Base-by-base conservation (phyloP, 2,797 vertebrate species). In the Smutsia temminckii region DNA sequence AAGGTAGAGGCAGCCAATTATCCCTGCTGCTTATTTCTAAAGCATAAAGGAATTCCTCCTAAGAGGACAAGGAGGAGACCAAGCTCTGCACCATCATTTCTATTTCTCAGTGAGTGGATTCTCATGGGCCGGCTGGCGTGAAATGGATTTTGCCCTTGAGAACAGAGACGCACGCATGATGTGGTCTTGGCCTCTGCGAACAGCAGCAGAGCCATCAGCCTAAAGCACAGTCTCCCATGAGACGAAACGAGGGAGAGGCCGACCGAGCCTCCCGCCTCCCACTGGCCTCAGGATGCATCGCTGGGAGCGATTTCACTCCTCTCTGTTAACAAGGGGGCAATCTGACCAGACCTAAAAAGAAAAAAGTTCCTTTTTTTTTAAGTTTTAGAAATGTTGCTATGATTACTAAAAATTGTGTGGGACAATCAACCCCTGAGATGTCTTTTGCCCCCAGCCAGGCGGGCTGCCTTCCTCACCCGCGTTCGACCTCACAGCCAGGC, bases 121-220 rank as follows among this genome's bases (percentile, higher is more conserved):
- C n/a, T 40, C 1, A 25, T n/a, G 59, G 66, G 59, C 71, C 88
- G 87, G 63, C 55, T 66, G 80, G 23, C 40, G 17, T 71, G 71
- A 42, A 89, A 42, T 32, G 27, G 61, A 74, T 49, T 95, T 86
- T 72, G 32, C 66, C 66, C 49, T 21, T 27, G 89, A 75, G 51
- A 57, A 96, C 53, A 96, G 69, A 95, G 46, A 59, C 92, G 23
- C n/a, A 8, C 74, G 13, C 27, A 51, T n/a, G 34, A 69, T 53
- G 12, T 66, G 29, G 59, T 13, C 34, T 13, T 61, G n/a, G 53
- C 34, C 46, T 85, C 93, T 37, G 29, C 20, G 77, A 86, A 96
- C 34, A 93, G 11, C 10, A 46, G n/a, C n/a, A 32, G 42, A 63
- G 40, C 34, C 37, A 17, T 57, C 12, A 29, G 57, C n/a, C n/a